phyloP scores from a whole-genome alignment of 2,113 vertebrate species.

The Elephantulus edwardii region DNA sequence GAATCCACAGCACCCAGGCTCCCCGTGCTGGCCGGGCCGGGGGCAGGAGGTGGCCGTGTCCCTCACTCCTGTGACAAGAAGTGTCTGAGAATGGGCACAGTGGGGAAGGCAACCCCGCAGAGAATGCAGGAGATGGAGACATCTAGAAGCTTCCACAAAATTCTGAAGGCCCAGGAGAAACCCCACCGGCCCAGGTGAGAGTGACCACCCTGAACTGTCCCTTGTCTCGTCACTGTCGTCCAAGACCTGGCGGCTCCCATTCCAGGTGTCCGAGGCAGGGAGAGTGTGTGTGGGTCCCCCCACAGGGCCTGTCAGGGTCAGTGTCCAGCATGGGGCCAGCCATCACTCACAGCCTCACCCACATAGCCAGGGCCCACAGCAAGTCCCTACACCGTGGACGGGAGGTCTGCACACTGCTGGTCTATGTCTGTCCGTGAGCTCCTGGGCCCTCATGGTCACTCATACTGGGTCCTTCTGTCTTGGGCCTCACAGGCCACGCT shows the following conservation, averaged over 20 bases:
- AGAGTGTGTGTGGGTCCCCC: constrained; percentile 75
- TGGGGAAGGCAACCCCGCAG: not conserved
- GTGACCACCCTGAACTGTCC: too few relatives aligned
- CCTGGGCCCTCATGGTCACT: too few relatives aligned
- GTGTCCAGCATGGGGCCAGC: not conserved
- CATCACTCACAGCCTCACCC: too few relatives aligned
- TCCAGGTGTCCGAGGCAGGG: constrained; percentile 74
- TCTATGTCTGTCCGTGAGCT: too few relatives aligned
- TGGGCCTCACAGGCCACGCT: too few relatives aligned
- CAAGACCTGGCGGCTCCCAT: too few relatives aligned
- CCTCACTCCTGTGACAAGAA: not conserved
- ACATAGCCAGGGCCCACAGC: too few relatives aligned
- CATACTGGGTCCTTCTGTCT: too few relatives aligned
- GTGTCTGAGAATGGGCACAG: not conserved
- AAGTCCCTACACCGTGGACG: too few relatives aligned
- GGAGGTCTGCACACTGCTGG: too few relatives aligned
- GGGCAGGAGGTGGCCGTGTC: too few relatives aligned
- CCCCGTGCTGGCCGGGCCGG: not conserved
- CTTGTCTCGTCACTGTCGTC: too few relatives aligned
- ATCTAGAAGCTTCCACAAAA: not conserved
- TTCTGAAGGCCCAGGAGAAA: not conserved
- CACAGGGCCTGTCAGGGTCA: constrained; percentile 69
- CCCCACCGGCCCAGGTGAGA: not conserved
- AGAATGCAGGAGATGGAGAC: not conserved
- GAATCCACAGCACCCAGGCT: constrained; percentile 1